These are phyloP conservation scores for Nyctalus aviator DNA, from an alignment of 2,797 vertebrate genomes.

Conservation along the genomic window DNA sequence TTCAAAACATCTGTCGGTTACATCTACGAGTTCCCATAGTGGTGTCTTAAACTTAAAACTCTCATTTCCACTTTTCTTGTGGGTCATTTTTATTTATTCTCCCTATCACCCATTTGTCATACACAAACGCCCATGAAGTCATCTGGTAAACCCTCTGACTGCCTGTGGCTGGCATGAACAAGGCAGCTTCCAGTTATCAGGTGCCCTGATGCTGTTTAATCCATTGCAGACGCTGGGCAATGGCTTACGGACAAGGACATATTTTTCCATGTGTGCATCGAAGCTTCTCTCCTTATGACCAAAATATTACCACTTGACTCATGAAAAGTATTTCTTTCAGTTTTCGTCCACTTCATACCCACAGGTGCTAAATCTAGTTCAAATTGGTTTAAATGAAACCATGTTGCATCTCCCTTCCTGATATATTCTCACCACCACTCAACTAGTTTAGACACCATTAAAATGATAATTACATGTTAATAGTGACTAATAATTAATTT, in stretches of 20 bases:
- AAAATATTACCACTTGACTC: not conserved
- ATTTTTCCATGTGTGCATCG: not conserved
- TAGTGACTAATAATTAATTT: not conserved
- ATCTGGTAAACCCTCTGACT: not conserved
- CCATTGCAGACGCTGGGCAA: not conserved
- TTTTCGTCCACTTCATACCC: not conserved
- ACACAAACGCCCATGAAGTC: not conserved
- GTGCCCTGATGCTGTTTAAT: too few species aligned
- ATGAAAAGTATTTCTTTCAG: not conserved
- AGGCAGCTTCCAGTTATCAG: not conserved
- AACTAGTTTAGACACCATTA: not conserved
- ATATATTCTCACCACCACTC: not conserved
- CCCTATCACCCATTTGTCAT: not conserved
- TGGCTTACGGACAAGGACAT: accelerated
- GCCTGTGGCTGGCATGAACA: too few species aligned
- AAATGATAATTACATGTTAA: not conserved
- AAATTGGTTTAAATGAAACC: not conserved
- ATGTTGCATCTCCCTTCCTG: not conserved
- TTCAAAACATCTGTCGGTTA: not conserved
- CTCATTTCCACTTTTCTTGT: not conserved
- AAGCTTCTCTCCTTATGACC: not conserved
- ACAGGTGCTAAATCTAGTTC: not conserved
- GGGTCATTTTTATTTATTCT: not conserved
- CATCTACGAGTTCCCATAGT: not conserved
- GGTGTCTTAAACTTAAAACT: not conserved